phyloP scores from a whole-genome alignment of 2,797 vertebrate species.

The Chlorospingus flavigularis region DNA sequence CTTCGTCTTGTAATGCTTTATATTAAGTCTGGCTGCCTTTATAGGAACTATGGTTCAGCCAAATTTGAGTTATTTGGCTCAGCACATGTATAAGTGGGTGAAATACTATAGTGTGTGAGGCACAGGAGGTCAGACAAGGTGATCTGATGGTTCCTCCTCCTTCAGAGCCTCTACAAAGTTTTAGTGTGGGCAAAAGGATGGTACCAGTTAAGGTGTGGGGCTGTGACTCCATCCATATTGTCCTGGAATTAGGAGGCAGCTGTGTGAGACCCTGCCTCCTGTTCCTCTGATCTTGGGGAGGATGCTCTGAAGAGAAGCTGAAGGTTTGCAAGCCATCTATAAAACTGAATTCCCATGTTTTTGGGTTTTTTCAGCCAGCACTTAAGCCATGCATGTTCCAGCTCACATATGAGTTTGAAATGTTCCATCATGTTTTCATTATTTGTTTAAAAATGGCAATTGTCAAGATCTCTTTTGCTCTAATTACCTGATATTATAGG shows the following conservation, averaged over 20 bases:
- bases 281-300: background rate
- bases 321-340: background rate
- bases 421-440: conserved; percentile 41
- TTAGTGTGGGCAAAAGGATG: background rate
- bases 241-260: background rate
- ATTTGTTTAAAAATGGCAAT: conserved; percentile 35
- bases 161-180: background rate
- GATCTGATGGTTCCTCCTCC: background rate
- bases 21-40: conserved; percentile 30
- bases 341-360: background rate
- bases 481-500: conserved; percentile 38
- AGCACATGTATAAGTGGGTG: background rate
- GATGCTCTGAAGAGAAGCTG: background rate
- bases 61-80: conserved; percentile 42
- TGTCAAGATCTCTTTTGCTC: background rate
- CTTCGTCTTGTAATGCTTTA: background rate
- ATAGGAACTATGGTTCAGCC: background rate
- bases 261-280: background rate
- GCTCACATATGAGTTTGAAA: conserved; percentile 9
- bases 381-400: background rate
- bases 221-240: background rate
- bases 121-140: conserved; percentile 51
- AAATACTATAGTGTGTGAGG: conserved; percentile 34
- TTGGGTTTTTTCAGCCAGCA: background rate
- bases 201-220: background rate